Percentiles rank a stretch among this genome's conserved stretches.
Evolutionary conservation across 2,113 vertebrate genomes (phyloP).

Genomic region (Nothoprocta pentlandii): DNA sequence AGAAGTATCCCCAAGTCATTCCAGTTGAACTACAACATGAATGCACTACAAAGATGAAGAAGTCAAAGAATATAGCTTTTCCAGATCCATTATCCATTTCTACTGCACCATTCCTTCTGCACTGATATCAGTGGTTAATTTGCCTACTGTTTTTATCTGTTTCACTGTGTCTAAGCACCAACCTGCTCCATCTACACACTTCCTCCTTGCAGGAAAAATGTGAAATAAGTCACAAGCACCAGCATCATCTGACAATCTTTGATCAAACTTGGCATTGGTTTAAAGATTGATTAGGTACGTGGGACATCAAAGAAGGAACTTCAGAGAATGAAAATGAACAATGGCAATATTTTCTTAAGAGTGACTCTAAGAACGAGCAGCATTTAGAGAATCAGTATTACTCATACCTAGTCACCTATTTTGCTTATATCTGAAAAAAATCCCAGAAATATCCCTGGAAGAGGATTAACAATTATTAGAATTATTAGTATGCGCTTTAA

Average conservation of each 20-base stretch:
- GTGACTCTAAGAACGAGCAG: conserved; percentile 18
- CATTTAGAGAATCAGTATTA: neutral
- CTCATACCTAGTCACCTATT: neutral
- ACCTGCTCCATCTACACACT: neutral
- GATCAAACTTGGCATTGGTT: conserved; percentile 39
- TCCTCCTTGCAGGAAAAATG: conserved; percentile 27
- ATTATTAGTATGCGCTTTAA: neutral
- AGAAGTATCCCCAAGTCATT: neutral
- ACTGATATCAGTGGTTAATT: neutral
- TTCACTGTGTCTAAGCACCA: neutral
- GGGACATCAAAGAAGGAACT: conserved; percentile 47
- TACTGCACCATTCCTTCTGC: neutral
- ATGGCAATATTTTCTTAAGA: conserved; percentile 54
- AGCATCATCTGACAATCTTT: conserved; percentile 38
- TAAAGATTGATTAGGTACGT: conserved; percentile 59
- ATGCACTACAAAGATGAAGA: neutral
- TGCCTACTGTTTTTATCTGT: neutral
- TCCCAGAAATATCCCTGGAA: neutral
- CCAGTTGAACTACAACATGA: neutral
- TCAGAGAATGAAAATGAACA: conserved; percentile 54
- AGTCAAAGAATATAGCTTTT: neutral
- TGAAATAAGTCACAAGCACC: neutral
- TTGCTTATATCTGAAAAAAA: neutral
- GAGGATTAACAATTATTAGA: neutral
- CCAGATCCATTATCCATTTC: neutral